Base-by-base conservation (phyloP, 2,888 invertebrate species). In the Agriopis aurantiaria region DNA sequence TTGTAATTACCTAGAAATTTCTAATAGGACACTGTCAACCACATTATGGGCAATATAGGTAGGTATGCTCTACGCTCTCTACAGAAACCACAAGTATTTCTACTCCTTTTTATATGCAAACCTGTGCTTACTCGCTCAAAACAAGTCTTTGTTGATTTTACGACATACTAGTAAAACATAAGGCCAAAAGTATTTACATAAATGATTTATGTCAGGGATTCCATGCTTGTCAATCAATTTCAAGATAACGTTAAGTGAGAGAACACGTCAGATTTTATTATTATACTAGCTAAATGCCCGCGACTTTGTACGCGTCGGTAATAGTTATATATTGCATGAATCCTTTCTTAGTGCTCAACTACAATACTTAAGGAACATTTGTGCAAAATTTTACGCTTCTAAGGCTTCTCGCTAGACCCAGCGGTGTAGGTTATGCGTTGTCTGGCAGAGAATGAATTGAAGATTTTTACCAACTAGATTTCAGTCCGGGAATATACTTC, bases 161-260 rank as follows among this genome's bases (percentile, higher is more conserved):
- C 57, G 49, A 65, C 40, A 65, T 51, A 43, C 12, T 51, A 14
- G 56, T 65, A 65, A 65, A 51, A 57, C 57, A 51, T 46, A 45
- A 52, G 45, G 46, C 52, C 33, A 49, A 41, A 49, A 49, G n/a
- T 65, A 59, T 67, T 65, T 61, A 65, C 65, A 69, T 40, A 12
- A 40, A 57, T 60, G 60, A 74, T 57, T 43, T 61, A 51, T 70
- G 74, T 63, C 74, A 72, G 68, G 74, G 74, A 17, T 14, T 56
- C 41, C 65, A 61, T 52, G 58, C 59, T 62, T 71, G 67, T 68
- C 71, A 59, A 65, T 55, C 68, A 58, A 40, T 43, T 48, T 55
- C 12, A 40, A 55, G 57, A 62, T 58, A 62, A 65, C 41, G 46
- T 58, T 57, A 58, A 63, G 53, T 65, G 57, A 61, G n/a, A 57